These are phyloP conservation scores for Paratilapia polleni DNA, from an alignment of 2,113 vertebrate species.

Conservation along the genomic window DNA sequence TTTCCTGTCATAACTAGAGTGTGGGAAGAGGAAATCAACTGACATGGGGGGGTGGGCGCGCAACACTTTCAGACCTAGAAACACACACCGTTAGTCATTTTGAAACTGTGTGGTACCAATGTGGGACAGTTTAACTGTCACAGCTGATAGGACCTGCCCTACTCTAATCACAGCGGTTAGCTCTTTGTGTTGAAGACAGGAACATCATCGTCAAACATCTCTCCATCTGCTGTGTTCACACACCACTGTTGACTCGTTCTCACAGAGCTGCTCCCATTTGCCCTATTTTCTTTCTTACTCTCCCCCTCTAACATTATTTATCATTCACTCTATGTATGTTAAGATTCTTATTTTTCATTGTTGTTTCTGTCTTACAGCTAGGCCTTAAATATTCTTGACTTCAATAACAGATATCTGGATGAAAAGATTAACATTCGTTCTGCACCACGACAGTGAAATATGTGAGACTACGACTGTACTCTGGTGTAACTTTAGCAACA, in stretches of 20 bases:
- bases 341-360: neutral
- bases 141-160: slow-evolving; percentile 54
- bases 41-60: slow-evolving; percentile 11
- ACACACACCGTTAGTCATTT: slow-evolving; percentile 56
- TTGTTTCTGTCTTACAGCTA: slow-evolving; percentile 6
- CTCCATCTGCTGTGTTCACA: slow-evolving; percentile 47
- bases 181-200: slow-evolving; percentile 39
- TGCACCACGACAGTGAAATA: neutral
- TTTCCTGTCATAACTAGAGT: slow-evolving; percentile 33
- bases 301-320: slow-evolving; percentile 6
- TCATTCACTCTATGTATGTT: neutral
- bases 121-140: slow-evolving; percentile 57
- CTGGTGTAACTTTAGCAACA: neutral
- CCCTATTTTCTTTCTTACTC: slow-evolving; percentile 22
- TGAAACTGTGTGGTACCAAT: slow-evolving; percentile 58
- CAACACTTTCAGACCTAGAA: slow-evolving; percentile 36
- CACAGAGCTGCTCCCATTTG: slow-evolving; percentile 60
- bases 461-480: neutral
- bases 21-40: slow-evolving; percentile 59
- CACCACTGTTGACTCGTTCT: slow-evolving; percentile 44
- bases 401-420: slow-evolving; percentile 1
- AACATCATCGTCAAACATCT: slow-evolving; percentile 59
- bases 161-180: slow-evolving; percentile 54
- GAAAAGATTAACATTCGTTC: neutral
- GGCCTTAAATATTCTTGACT: neutral